These are phyloP conservation scores for Epinotia ramella DNA, from an alignment of 2,888 invertebrate genomes.

Conservation along the genomic window DNA sequence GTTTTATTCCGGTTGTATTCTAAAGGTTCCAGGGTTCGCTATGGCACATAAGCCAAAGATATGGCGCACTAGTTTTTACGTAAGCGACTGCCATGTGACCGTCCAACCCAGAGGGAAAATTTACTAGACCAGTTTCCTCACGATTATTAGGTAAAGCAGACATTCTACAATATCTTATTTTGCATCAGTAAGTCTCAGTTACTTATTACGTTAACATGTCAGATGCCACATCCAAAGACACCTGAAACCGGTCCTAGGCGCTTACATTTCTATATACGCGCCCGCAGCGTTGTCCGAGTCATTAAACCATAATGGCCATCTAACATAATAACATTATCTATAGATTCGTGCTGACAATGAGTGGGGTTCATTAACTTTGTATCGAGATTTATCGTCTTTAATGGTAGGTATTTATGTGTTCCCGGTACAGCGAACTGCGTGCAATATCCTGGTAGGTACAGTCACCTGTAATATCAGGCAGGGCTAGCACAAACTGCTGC, in stretches of 20 bases:
- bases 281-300: constrained; percentile 36
- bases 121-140: too few species aligned
- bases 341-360: constrained; percentile 30
- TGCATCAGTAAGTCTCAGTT: neutral
- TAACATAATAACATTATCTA: constrained; percentile 35
- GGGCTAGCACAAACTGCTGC: too few species aligned
- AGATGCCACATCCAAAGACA: constrained; percentile 12
- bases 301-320: constrained; percentile 36
- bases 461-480: too few species aligned
- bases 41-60: too few species aligned
- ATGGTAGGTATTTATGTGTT: constrained; percentile 12
- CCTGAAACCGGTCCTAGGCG: constrained; percentile 21
- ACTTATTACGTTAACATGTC: neutral
- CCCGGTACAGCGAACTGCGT: neutral
- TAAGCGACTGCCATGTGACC: too few species aligned
- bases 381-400: constrained; percentile 26
- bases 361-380: constrained; percentile 36
- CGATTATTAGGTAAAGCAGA: too few species aligned
- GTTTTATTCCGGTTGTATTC: too few species aligned
- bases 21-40: too few species aligned
- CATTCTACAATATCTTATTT: neutral
- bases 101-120: too few species aligned
- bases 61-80: too few species aligned
- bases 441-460: constrained; percentile 16
- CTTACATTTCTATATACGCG: constrained; percentile 13